Evolutionary conservation across 2,888 invertebrate genomes (phyloP).

Genomic region (Tenthredo notha): DNA sequence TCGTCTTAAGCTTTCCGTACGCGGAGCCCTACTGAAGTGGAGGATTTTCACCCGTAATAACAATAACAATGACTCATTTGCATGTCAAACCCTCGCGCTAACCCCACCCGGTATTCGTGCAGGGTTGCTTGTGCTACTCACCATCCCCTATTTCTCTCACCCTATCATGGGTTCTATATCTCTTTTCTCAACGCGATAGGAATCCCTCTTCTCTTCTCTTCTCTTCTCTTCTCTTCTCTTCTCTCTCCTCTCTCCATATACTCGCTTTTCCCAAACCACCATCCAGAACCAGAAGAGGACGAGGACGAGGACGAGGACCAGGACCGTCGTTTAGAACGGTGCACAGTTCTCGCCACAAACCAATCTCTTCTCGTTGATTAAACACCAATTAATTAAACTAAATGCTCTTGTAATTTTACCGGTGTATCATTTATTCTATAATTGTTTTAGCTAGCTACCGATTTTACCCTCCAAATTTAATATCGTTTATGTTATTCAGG

Average conservation of each 20-base stretch:
- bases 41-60: slow-evolving; percentile 60
- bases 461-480: not conserved
- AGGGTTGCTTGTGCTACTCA: not conserved
- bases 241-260: no score
- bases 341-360: not conserved
- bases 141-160: not conserved
- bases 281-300: not conserved
- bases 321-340: not conserved
- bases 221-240: not conserved
- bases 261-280: no score
- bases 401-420: slow-evolving; percentile 14
- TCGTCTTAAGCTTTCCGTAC: slow-evolving; percentile 52
- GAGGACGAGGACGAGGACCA: not conserved
- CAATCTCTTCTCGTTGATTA: slow-evolving; percentile 53
- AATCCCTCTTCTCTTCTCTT: not conserved
- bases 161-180: not conserved
- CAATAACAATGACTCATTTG: slow-evolving; percentile 63
- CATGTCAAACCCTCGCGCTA: slow-evolving; percentile 57
- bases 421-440: slow-evolving; percentile 11
- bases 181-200: not conserved
- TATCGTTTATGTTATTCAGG: not conserved
- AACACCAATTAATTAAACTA: slow-evolving; percentile 49
- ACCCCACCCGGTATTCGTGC: slow-evolving; percentile 14
- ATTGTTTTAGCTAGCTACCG: not conserved
- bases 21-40: slow-evolving; percentile 27